phyloP scores from a whole-genome alignment of 2,113 vertebrate genomes.

The Pedetes capensis region DNA sequence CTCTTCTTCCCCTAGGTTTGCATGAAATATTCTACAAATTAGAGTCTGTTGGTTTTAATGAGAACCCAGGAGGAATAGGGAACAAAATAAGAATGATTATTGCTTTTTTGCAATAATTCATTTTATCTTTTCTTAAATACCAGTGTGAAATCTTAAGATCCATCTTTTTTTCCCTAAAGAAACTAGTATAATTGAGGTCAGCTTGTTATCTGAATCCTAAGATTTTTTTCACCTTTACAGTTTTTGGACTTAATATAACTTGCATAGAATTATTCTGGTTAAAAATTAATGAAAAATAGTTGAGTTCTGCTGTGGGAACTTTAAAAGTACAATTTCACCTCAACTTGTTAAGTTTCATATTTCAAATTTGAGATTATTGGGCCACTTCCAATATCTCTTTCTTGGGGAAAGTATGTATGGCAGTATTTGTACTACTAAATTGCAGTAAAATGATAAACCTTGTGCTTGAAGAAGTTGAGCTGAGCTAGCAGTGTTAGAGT shows the following conservation, averaged over 20 bases:
- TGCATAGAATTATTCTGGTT: not conserved
- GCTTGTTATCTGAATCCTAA: not conserved
- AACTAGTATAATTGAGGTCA: not conserved
- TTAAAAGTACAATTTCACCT: conserved; percentile 12
- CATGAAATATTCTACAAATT: not conserved
- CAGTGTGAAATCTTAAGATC: conserved; percentile 21
- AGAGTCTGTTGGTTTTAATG: not conserved
- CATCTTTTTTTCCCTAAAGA: not conserved
- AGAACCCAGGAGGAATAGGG: not conserved
- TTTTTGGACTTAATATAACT: conserved; percentile 6
- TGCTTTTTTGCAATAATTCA: not conserved
- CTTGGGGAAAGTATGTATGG: not conserved
- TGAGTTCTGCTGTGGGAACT: not conserved
- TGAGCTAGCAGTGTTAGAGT: not conserved
- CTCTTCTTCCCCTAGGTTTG: not conserved
- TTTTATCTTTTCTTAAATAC: not conserved
- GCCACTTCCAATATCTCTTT: not conserved
- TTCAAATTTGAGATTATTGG: conserved; percentile 9
- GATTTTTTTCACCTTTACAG: not conserved
- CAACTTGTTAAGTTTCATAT: conserved; percentile 15
- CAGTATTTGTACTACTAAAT: conserved; percentile 27
- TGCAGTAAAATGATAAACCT: conserved; percentile 34
- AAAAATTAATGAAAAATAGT: not conserved
- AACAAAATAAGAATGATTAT: not conserved
- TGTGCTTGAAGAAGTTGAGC: not conserved